These are phyloP conservation scores for Delichon dasypus DNA, from an alignment of 2,797 vertebrate species.

Conservation along the genomic window DNA sequence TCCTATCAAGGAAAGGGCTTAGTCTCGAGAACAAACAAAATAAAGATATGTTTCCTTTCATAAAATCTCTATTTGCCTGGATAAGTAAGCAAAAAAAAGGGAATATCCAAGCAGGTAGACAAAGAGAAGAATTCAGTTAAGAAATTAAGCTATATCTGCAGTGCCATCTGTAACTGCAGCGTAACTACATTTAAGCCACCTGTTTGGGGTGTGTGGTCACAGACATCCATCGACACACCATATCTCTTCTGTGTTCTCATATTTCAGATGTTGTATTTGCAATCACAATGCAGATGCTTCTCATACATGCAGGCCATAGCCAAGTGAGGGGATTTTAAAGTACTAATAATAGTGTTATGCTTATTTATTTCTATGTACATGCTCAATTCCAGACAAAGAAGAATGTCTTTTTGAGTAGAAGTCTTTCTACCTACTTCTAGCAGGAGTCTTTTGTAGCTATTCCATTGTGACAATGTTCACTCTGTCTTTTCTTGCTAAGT, in stretches of 20 bases:
- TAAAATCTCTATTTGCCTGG: background rate
- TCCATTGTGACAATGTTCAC: background rate
- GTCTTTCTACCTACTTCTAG: background rate
- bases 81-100: background rate
- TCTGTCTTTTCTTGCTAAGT: background rate
- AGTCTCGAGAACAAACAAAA: accelerated
- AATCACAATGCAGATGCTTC: background rate
- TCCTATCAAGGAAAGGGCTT: background rate
- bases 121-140: background rate
- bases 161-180: background rate
- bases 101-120: background rate
- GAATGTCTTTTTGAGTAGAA: background rate
- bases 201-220: background rate
- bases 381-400: background rate
- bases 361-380: background rate
- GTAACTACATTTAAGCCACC: background rate
- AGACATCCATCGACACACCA: accelerated
- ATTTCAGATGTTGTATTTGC: background rate
- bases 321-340: background rate
- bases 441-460: background rate
- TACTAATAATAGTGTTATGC: background rate
- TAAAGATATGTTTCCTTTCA: background rate
- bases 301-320: background rate
- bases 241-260: background rate
- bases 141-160: background rate